phyloP scores from a whole-genome alignment of 2,888 invertebrate species.

The Tipula vernalis region DNA sequence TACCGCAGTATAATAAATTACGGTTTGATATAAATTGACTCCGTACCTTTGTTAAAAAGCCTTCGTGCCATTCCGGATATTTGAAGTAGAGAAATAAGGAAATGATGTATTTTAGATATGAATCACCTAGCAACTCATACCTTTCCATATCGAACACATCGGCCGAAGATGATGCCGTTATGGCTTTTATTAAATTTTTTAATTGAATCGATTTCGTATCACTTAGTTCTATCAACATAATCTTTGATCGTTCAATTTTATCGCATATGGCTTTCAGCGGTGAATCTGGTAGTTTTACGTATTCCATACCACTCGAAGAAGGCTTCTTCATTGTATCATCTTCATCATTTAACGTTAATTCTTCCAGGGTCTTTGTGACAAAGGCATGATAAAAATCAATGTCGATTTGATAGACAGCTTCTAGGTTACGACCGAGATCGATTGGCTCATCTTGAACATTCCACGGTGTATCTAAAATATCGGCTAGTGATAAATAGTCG shows the following conservation, averaged over 20 bases:
- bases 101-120: slow-evolving; percentile 62
- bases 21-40: slow-evolving; percentile 60
- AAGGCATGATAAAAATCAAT: slow-evolving; percentile 58
- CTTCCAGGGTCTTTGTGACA: slow-evolving; percentile 24
- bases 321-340: slow-evolving; percentile 22
- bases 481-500: background rate
- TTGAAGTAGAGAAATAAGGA: slow-evolving; percentile 54
- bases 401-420: slow-evolving; percentile 48
- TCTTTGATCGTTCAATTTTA: slow-evolving; percentile 8
- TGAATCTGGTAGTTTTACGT: background rate
- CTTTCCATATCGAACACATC: slow-evolving; percentile 71
- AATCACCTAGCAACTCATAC: slow-evolving; percentile 75
- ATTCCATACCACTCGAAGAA: slow-evolving; percentile 11
- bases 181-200: slow-evolving; percentile 38
- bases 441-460: slow-evolving; percentile 44
- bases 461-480: slow-evolving; percentile 22
- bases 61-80: slow-evolving; percentile 57
- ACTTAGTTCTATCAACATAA: background rate
- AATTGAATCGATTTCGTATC: slow-evolving; percentile 25
- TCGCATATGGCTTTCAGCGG: slow-evolving; percentile 8
- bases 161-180: slow-evolving; percentile 52
- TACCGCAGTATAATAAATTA: slow-evolving; percentile 68
- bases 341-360: background rate
- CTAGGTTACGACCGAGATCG: slow-evolving; percentile 49
- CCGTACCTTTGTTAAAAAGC: slow-evolving; percentile 56